Conservation (phyloP, 2,888 invertebrate genomes). For the Arrhopalites spinosus region DNA sequence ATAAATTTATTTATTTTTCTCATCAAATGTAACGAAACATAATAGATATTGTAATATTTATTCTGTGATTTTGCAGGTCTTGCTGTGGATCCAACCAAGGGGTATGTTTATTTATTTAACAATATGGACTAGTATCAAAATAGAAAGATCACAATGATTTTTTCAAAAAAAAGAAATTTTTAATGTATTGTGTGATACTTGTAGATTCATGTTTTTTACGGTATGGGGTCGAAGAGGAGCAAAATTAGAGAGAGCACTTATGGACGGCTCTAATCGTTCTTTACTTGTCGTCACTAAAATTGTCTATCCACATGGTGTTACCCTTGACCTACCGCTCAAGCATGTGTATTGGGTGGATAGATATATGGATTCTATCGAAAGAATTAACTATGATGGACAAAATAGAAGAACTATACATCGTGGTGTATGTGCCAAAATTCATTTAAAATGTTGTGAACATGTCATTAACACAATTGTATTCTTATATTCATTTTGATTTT, state of each 20-base stretch:
- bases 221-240: slow-evolving; percentile 72
- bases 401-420: slow-evolving; percentile 68
- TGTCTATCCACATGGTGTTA: slow-evolving; percentile 76
- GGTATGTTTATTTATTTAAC: no score
- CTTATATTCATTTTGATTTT: slow-evolving; percentile 34
- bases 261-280: slow-evolving; percentile 69
- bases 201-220: slow-evolving; percentile 74
- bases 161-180: no score
- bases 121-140: no score
- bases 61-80: slow-evolving; percentile 60
- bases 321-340: slow-evolving; percentile 72
- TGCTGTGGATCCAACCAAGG: slow-evolving; percentile 77
- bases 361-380: slow-evolving; percentile 77
- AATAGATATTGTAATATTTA: no score
- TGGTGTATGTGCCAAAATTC: slow-evolving; percentile 60
- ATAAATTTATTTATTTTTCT: no score
- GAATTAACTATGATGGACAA: slow-evolving; percentile 75
- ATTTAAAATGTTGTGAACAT: neutral
- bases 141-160: no score
- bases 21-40: no score
- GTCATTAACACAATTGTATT: no score
- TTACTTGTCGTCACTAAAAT: slow-evolving; percentile 71
- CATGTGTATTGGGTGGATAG: slow-evolving; percentile 81
- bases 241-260: slow-evolving; percentile 68
- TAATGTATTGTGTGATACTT: neutral